Conservation (phyloP, 2,797 vertebrate species). For the Odontamblyopus lacepedii region DNA sequence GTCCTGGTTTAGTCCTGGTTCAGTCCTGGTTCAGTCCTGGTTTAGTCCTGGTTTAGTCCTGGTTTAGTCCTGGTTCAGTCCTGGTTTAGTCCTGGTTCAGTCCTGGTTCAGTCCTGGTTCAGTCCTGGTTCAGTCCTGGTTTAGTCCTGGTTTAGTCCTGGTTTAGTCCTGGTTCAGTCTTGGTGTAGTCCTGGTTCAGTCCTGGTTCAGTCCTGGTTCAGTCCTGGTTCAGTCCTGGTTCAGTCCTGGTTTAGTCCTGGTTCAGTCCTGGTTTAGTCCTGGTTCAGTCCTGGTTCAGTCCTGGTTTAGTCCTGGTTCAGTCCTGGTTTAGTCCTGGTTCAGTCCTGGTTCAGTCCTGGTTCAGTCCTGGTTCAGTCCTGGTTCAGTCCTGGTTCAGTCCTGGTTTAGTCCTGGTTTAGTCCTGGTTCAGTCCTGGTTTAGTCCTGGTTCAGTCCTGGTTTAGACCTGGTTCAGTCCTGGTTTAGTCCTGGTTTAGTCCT, state of each 20-base stretch:
- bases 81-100: background rate
- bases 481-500: background rate
- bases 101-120: no score
- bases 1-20: background rate
- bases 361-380: background rate
- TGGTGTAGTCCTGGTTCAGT: no score
- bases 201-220: background rate
- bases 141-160: background rate
- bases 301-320: background rate
- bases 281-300: background rate
- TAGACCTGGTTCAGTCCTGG: background rate
- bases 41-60: background rate
- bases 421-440: no score
- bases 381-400: background rate
- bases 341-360: background rate
- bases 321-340: background rate
- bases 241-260: background rate
- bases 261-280: background rate
- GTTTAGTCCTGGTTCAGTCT: background rate
- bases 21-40: background rate
- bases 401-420: background rate
- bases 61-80: no score
- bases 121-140: background rate
- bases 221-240: background rate
- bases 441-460: no score